phyloP scores from a whole-genome alignment of 2,888 invertebrate species.

The Epinotia demarniana region DNA sequence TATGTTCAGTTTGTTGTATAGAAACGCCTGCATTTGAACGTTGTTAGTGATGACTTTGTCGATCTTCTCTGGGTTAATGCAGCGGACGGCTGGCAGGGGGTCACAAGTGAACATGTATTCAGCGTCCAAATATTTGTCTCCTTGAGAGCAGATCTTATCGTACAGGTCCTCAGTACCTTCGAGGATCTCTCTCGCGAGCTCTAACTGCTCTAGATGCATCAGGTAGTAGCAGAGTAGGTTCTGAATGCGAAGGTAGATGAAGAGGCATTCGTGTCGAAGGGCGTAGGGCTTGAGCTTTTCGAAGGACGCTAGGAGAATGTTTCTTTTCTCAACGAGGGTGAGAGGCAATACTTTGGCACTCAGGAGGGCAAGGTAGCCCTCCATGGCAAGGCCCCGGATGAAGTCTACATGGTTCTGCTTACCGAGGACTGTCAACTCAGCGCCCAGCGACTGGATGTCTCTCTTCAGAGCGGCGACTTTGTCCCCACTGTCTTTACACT shows the following conservation, averaged over 20 bases:
- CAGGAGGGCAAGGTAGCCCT: conserved; percentile 72
- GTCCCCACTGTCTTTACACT: conserved; percentile 67
- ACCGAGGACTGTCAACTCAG: conserved; percentile 68
- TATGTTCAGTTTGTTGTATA: conserved; percentile 83
- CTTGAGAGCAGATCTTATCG: conserved; percentile 65
- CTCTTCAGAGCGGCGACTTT: conserved; percentile 65
- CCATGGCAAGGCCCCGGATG: conserved; percentile 74
- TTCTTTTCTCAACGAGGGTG: conserved; percentile 67
- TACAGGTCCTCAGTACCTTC: conserved; percentile 80
- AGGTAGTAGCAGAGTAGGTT: conserved; percentile 85
- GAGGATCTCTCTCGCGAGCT: conserved; percentile 77
- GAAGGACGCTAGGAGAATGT: conserved; percentile 65
- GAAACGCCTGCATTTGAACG: conserved; percentile 86
- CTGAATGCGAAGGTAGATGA: conserved; percentile 83
- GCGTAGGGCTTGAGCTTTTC: conserved; percentile 71
- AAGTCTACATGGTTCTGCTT: conserved; percentile 71
- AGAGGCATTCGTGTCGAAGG: conserved; percentile 73
- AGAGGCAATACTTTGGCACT: conserved; percentile 73
- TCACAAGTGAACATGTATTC: conserved; percentile 83
- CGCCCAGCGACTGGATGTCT: conserved; percentile 66
- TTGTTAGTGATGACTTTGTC: conserved; percentile 86
- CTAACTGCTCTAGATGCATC: conserved; percentile 79
- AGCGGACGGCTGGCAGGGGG: conserved; percentile 62
- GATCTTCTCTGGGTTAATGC: conserved; percentile 78
- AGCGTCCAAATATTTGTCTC: conserved; percentile 73